Evolutionary conservation across 2,888 invertebrate species (phyloP).

Genomic region (Chrysolina oricalcia): DNA sequence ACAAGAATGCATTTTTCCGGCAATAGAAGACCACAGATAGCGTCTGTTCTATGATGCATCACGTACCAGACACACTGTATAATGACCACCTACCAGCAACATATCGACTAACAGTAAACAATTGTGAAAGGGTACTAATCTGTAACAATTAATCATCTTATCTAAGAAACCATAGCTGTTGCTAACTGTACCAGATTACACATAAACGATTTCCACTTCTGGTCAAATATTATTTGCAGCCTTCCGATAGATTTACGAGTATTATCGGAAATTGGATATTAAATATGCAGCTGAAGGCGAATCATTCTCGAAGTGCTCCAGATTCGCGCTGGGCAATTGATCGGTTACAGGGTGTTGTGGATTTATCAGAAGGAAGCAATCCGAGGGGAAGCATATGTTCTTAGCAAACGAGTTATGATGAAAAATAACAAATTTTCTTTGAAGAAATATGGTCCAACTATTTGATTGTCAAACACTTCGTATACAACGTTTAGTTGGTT

Average conservation of each 20-base stretch:
- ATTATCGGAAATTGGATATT: conserved; percentile 23
- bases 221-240: conserved; percentile 23
- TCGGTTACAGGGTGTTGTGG: neutral
- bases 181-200: conserved; percentile 34
- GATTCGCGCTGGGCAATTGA: neutral
- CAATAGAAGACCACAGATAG: no score
- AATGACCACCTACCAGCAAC: conserved; percentile 7
- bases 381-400: no score
- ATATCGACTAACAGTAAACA: conserved; percentile 30
- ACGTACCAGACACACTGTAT: conserved; percentile 6
- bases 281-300: conserved; percentile 5
- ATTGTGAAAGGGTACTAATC: conserved; percentile 38
- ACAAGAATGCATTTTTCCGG: no score
- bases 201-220: conserved; percentile 25
- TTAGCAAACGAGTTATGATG: no score
- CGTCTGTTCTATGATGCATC: no score
- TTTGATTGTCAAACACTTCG: no score
- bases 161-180: conserved; percentile 31
- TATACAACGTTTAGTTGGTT: no score
- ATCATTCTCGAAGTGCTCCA: neutral
- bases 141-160: conserved; percentile 41
- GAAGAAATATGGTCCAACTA: no score
- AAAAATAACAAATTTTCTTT: no score
- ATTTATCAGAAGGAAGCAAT: no score
- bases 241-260: conserved; percentile 27